These are phyloP conservation scores for Bubalus kerabau DNA, from an alignment of 2,113 vertebrate genomes.

Conservation along the genomic window DNA sequence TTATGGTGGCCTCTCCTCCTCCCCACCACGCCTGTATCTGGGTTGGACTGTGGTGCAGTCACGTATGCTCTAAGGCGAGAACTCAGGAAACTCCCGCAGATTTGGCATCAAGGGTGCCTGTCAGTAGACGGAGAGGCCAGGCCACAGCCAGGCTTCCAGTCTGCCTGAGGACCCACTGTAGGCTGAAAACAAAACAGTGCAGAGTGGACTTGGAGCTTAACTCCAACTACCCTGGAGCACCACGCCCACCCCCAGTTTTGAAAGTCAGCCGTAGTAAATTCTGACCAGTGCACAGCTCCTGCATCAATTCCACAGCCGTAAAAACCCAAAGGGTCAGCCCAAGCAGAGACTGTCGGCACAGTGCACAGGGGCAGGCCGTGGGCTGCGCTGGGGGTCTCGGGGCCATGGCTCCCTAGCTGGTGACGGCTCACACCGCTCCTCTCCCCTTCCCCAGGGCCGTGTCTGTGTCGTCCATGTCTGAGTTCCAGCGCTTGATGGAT, in stretches of 20 bases:
- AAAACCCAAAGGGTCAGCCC: background rate
- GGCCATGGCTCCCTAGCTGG: background rate
- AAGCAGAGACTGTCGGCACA: background rate
- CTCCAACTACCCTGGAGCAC: background rate
- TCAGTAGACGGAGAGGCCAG: background rate
- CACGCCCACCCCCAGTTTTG: background rate
- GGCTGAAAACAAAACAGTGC: background rate
- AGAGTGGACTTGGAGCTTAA: background rate
- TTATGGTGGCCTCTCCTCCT: background rate
- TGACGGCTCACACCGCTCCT: background rate
- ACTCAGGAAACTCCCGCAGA: background rate
- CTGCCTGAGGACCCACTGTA: rapidly evolving
- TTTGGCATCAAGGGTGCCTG: rapidly evolving
- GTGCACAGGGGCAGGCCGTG: rapidly evolving
- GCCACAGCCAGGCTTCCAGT: background rate
- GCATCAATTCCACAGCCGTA: background rate
- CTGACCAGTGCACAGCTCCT: background rate
- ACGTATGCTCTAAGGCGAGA: background rate
- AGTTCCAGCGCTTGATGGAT: conserved; percentile 98
- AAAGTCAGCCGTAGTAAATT: background rate
- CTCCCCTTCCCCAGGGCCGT: conserved; percentile 85
- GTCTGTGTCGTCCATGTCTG: conserved; percentile 98
- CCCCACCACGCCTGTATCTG: too few relatives aligned
- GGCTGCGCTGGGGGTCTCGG: background rate
- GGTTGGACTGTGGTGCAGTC: background rate